Percentiles rank a stretch among this genome's conserved stretches.
Conservation (phyloP, 2,797 vertebrate species). For the Remorina albescens region DNA sequence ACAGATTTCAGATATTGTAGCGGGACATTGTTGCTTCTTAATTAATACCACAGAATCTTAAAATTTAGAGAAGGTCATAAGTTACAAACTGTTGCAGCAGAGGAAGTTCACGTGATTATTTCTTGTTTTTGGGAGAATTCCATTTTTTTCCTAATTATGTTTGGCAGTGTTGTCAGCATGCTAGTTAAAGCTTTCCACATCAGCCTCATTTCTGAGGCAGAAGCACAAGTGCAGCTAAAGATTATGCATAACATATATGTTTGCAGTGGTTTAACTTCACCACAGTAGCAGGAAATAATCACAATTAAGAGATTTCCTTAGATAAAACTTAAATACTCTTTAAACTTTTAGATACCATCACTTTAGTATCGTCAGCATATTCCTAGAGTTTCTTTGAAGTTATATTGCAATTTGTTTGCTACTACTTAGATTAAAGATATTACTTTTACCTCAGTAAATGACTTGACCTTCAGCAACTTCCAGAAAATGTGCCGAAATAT, state of each 20-base stretch:
- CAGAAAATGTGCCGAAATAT: constrained; percentile 6
- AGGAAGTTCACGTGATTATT: constrained; percentile 46
- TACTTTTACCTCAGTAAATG: constrained; percentile 24
- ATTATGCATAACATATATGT: constrained; percentile 11
- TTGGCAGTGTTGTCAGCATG: constrained; percentile 11
- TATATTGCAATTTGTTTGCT: constrained; percentile 42
- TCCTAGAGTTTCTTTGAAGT: constrained; percentile 54
- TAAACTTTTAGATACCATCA: constrained; percentile 28
- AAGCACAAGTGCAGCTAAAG: background rate
- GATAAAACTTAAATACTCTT: constrained; percentile 2
- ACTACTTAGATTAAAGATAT: constrained; percentile 30
- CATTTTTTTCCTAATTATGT: constrained; percentile 40
- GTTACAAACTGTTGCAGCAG: constrained; percentile 19
- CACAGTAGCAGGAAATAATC: constrained; percentile 8
- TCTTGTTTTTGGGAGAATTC: constrained; percentile 43
- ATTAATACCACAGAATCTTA: constrained; percentile 41
- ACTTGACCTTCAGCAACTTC: constrained; percentile 21
- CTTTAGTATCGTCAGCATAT: constrained; percentile 48
- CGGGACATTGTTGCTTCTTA: constrained; percentile 53
- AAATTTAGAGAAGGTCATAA: constrained; percentile 16
- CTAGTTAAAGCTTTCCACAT: constrained; percentile 5
- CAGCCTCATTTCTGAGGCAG: background rate
- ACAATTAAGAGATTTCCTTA: constrained; percentile 19
- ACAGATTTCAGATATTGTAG: constrained; percentile 1
- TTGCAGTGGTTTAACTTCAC: constrained; percentile 3